Evolutionary conservation across 2,113 vertebrate species (phyloP), one percentile per base, ranked within the genome.

Genomic region (cattle (Bos taurus)): DNA sequence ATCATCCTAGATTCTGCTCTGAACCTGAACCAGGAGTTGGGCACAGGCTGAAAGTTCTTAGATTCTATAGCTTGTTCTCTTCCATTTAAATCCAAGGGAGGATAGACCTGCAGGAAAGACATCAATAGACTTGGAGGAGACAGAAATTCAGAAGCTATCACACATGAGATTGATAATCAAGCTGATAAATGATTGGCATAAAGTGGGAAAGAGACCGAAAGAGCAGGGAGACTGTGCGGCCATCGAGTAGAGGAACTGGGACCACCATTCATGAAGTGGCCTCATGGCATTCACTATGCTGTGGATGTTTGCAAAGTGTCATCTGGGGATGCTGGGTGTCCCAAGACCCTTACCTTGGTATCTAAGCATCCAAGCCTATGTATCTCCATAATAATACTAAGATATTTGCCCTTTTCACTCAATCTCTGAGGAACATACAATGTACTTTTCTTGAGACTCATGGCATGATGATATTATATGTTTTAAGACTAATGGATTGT

Each of bases 241-340:
- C 33, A 1, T 15, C 7, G 4, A 33, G 4, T 7, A 80, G 40
- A 88, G 54, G 50, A 23, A 33, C 0, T 0, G 1, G 23, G 2
- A 25, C 2, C 3, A 2, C 1, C 6, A 12, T 0, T 6, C 21
- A 6, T 4, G 3, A 59, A n/a, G 1, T 19, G 21, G 5, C 54
- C 17, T 80, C 3, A 4, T 8, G 21, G 15, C 4, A 21, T 4
- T 4, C 15, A 0, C 0, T 43, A 12, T 7, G 1, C 19, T 33
- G 0, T 14, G 57, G 6, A 26, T 56, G 4, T 71, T 84, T 43
- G 64, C 23, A 46, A 77, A 54, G 7, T 54, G 2, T 25, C 13
- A 1, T 8, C 6, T 23, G 1, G n/a, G 11, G 6, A 80, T 1
- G 0, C 2, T 33, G 9, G 2, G 0, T 84, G 6, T 67, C 78